These are phyloP conservation scores for Melipona beecheii DNA, from an alignment of 2,888 invertebrate genomes.

Conservation along the genomic window DNA sequence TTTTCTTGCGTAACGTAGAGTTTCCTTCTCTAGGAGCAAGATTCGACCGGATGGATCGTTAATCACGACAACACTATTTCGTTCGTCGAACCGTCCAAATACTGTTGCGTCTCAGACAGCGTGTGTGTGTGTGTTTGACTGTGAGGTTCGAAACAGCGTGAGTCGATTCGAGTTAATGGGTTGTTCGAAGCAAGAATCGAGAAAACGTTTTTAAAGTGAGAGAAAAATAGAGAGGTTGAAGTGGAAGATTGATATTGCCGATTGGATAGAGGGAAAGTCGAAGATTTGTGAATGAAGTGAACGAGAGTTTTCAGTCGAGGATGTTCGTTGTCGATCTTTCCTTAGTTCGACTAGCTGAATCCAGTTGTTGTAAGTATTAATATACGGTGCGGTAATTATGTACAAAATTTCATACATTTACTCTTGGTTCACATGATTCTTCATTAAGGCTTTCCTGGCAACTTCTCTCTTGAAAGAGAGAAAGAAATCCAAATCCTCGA, in stretches of 20 bases:
- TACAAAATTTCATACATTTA: not conserved
- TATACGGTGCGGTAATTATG: not conserved
- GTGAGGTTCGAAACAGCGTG: not conserved
- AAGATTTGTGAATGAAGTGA: not conserved
- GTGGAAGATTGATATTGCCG: not conserved
- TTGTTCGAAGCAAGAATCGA: not conserved
- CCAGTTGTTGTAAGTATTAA: not conserved
- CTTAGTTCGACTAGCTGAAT: not conserved
- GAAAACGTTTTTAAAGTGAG: not conserved
- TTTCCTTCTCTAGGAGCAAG: not conserved
- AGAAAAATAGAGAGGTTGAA: not conserved
- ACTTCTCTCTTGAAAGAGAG: not conserved
- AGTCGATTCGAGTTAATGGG: not conserved
- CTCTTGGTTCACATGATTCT: not conserved
- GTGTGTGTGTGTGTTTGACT: no score
- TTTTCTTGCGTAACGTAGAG: constrained; percentile 6
- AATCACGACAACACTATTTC: constrained; percentile 1
- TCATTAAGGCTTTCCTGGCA: no score
- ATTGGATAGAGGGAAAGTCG: not conserved
- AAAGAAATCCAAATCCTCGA: not conserved
- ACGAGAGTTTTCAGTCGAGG: not conserved
- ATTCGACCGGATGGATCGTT: not conserved
- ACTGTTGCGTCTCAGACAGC: not conserved
- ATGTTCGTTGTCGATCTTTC: not conserved
- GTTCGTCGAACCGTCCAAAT: not conserved